These are phyloP conservation scores for Acleris literana DNA, from an alignment of 2,888 invertebrate species.

Conservation along the genomic window DNA sequence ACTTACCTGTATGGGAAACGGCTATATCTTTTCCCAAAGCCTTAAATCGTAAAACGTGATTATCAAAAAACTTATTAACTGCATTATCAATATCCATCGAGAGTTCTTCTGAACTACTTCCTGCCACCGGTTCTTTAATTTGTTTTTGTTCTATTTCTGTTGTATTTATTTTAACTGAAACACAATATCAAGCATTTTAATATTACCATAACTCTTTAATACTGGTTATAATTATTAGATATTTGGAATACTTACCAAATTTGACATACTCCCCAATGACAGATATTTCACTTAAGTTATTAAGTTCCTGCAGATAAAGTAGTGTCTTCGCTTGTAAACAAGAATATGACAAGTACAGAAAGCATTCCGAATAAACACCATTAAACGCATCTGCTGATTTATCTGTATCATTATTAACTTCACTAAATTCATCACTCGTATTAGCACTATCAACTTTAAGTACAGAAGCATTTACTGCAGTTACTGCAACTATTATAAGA, in stretches of 20 bases:
- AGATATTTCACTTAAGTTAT: constrained; percentile 79
- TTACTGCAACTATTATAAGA: constrained; percentile 43
- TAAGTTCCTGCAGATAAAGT: constrained; percentile 81
- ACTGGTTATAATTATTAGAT: background rate
- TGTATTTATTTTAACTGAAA: constrained; percentile 60
- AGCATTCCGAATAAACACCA: constrained; percentile 81
- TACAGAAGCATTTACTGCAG: constrained; percentile 46
- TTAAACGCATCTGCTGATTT: constrained; percentile 68
- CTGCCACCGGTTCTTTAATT: constrained; percentile 39
- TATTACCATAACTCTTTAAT: background rate
- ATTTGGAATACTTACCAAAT: constrained; percentile 66
- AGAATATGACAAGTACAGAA: constrained; percentile 80
- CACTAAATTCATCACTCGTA: constrained; percentile 29
- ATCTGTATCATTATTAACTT: constrained; percentile 37
- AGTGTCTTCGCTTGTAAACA: constrained; percentile 84
- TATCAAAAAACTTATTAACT: constrained; percentile 83
- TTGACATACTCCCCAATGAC: constrained; percentile 82
- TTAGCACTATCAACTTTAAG: constrained; percentile 38
- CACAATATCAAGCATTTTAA: constrained; percentile 4
- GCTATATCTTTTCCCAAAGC: constrained; percentile 65
- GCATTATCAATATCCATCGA: constrained; percentile 77
- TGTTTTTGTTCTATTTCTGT: constrained; percentile 45
- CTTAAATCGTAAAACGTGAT: constrained; percentile 75
- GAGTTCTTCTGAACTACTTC: constrained; percentile 57
- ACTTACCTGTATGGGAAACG: constrained; percentile 65